Conservation (phyloP, 2,113 vertebrate species). For the Datnioides undecimradiatus region DNA sequence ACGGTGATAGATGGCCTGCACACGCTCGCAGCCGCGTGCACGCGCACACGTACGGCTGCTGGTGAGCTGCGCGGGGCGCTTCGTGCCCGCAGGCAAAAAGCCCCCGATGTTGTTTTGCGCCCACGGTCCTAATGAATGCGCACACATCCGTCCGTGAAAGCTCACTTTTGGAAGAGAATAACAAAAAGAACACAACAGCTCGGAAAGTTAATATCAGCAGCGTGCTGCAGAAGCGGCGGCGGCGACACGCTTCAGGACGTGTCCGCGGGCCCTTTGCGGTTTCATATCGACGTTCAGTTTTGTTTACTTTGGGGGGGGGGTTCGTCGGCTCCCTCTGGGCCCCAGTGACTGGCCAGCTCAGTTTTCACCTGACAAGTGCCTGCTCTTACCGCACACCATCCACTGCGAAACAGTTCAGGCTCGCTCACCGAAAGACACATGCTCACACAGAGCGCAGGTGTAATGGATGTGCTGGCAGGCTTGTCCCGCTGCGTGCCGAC, state of each 20-base stretch:
- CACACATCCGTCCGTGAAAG: conserved; percentile 27
- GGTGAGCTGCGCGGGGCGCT: conserved; percentile 41
- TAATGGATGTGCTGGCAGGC: conserved; percentile 53
- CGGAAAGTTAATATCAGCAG: not conserved
- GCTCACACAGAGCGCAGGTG: conserved; percentile 26
- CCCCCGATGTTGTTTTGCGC: conserved; percentile 43
- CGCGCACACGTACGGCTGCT: conserved; percentile 8
- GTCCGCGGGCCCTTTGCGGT: not conserved
- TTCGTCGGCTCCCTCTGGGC: conserved; percentile 1
- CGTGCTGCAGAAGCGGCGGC: not conserved
- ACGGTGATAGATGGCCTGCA: conserved; percentile 73
- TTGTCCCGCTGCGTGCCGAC: conserved; percentile 17
- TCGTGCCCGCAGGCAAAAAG: conserved; percentile 57
- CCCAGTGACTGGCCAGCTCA: conserved; percentile 1
- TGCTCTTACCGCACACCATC: conserved; percentile 3
- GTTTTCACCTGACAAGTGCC: conserved; percentile 32
- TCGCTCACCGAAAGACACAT: not conserved
- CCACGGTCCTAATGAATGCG: conserved; percentile 49
- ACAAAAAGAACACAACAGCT: not conserved
- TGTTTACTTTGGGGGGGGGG: conserved; percentile 17
- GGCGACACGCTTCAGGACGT: not conserved
- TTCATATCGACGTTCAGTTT: conserved; percentile 8
- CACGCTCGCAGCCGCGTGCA: conserved; percentile 24
- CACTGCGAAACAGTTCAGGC: conserved; percentile 17
- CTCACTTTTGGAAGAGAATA: not conserved